A percentile compares a stretch with the other conserved stretches of the same genome.
These are phyloP conservation scores for Phyllotreta cruciferae DNA, from an alignment of 2,888 invertebrate genomes.

Conservation along the genomic window DNA sequence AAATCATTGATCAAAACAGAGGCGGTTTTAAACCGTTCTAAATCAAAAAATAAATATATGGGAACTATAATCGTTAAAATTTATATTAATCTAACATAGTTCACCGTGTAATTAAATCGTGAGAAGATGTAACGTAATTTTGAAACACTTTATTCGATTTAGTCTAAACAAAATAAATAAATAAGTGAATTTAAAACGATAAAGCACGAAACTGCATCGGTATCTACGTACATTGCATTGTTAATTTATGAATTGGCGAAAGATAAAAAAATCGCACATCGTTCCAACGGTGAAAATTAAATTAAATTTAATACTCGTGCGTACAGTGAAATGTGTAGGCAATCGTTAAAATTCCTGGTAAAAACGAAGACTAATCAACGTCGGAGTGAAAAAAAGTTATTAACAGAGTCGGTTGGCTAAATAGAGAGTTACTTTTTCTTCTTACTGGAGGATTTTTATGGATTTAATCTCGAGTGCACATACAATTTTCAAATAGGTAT, in stretches of 20 bases:
- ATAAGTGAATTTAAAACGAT: no score
- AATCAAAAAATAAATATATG: slow-evolving; percentile 12
- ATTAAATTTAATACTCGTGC: no score
- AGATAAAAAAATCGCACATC: no score
- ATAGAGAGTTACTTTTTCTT: slow-evolving; percentile 11
- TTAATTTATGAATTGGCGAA: no score
- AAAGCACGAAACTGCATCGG: no score
- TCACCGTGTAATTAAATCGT: not conserved
- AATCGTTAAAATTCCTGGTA: not conserved
- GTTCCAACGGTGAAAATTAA: no score
- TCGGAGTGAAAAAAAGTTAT: not conserved
- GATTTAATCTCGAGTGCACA: slow-evolving; percentile 14
- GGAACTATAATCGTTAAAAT: slow-evolving; percentile 6
- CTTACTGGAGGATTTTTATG: slow-evolving; percentile 1
- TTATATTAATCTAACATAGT: slow-evolving; percentile 15
- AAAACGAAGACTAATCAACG: slow-evolving; percentile 12
- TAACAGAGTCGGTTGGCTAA: slow-evolving; percentile 5
- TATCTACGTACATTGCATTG: no score
- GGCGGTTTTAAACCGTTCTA: not conserved
- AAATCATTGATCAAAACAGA: slow-evolving; percentile 5
- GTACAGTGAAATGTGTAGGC: no score
- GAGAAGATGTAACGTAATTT: slow-evolving; percentile 3
- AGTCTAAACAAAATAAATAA: no score
- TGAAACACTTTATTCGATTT: no score
- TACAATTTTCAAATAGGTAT: slow-evolving; percentile 8